phyloP scores from a whole-genome alignment of 2,113 vertebrate species.

The Ammodytes dubius region DNA sequence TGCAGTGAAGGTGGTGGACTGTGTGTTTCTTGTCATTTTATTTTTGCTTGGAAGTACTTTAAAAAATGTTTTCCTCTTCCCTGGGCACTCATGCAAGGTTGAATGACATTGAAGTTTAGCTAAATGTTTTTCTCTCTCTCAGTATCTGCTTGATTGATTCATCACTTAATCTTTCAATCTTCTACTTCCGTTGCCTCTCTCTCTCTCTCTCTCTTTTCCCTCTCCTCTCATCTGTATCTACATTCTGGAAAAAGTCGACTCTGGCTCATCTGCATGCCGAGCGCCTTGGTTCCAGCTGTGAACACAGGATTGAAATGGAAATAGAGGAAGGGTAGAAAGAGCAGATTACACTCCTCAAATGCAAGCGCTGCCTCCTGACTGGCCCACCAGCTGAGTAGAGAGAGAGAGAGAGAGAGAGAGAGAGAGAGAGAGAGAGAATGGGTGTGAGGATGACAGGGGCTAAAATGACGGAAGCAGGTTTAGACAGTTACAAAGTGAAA shows the following conservation, averaged over 20 bases:
- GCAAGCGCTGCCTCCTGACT: constrained; percentile 61
- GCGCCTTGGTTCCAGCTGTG: constrained; percentile 80
- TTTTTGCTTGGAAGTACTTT: constrained; percentile 15
- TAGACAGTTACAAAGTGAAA: constrained; percentile 47
- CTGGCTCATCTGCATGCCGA: constrained; percentile 79
- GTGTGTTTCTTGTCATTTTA: constrained; percentile 5
- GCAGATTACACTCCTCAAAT: constrained; percentile 72
- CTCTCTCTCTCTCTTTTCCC: background rate
- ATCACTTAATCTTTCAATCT: constrained; percentile 34
- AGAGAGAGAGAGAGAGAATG: background rate
- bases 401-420: constrained; percentile 12
- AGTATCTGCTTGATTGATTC: constrained; percentile 52
- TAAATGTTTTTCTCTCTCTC: constrained; percentile 7
- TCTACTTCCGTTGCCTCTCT: background rate
- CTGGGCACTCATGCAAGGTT: background rate
- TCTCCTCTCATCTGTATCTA: constrained; percentile 34
- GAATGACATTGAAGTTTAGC: constrained; percentile 30
- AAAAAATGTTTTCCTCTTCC: constrained; percentile 15
- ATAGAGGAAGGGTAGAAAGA: constrained; percentile 67
- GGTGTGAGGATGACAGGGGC: constrained; percentile 30
- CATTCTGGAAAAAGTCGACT: constrained; percentile 42
- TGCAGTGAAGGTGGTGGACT: constrained; percentile 11
- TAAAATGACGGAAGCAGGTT: constrained; percentile 27
- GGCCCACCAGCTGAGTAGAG: constrained; percentile 66
- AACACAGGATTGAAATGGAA: constrained; percentile 85